Evolutionary conservation across 2,113 vertebrate genomes (phyloP).

Genomic region (Ictidomys tridecemlineatus): DNA sequence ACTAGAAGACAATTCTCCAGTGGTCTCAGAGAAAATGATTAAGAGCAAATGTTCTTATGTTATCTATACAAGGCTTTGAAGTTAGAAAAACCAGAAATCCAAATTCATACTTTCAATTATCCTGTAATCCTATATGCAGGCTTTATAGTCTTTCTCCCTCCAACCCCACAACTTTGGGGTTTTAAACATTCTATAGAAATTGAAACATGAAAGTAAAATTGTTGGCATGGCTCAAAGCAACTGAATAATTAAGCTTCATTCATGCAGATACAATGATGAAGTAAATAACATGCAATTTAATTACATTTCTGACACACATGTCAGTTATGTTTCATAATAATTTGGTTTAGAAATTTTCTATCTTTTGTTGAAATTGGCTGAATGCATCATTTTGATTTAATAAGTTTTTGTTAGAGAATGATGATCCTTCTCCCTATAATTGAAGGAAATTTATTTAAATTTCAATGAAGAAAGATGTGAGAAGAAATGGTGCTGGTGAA

Average conservation of each 20-base stretch:
- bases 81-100: slow-evolving; percentile 65
- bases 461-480: slow-evolving; percentile 65
- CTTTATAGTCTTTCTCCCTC: slow-evolving; percentile 60
- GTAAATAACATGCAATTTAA: slow-evolving; percentile 75
- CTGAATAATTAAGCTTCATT: slow-evolving; percentile 61
- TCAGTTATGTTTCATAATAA: slow-evolving; percentile 81
- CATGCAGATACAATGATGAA: slow-evolving; percentile 72
- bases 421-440: slow-evolving; percentile 48
- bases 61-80: slow-evolving; percentile 64
- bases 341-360: slow-evolving; percentile 66
- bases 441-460: slow-evolving; percentile 60
- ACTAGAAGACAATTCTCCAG: slow-evolving; percentile 3
- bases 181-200: slow-evolving; percentile 77
- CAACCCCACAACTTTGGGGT: background rate
- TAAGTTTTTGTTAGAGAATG: slow-evolving; percentile 78
- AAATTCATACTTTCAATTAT: slow-evolving; percentile 70
- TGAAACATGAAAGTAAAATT: slow-evolving; percentile 25
- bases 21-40: slow-evolving; percentile 18
- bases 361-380: slow-evolving; percentile 71
- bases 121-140: background rate
- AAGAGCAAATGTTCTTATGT: background rate
- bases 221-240: slow-evolving; percentile 61
- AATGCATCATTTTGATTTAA: slow-evolving; percentile 66
- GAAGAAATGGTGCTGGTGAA: slow-evolving; percentile 18
- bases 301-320: slow-evolving; percentile 68